phyloP scores from a whole-genome alignment of 2,113 vertebrate species.

The Chaenogobius annularis region DNA sequence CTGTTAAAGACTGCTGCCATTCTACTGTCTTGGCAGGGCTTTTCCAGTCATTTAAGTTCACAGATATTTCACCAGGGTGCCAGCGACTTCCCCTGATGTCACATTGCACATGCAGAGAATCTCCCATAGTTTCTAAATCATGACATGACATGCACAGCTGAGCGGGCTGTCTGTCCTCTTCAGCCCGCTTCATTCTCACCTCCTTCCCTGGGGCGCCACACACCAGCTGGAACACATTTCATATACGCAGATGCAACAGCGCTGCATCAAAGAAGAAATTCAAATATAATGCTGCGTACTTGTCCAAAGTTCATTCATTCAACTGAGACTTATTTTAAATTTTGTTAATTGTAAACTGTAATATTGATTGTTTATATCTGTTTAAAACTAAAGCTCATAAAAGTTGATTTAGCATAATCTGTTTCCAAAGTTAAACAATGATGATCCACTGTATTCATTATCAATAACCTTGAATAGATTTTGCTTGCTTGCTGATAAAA shows the following conservation, averaged over 20 bases:
- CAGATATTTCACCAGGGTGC: constrained; percentile 19
- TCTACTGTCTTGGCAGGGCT: constrained; percentile 31
- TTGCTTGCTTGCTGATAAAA: too few relatives aligned
- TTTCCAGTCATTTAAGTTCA: constrained; percentile 34
- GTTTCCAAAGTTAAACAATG: too few relatives aligned
- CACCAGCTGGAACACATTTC: constrained; percentile 68
- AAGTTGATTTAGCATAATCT: too few relatives aligned
- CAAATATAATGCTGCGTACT: constrained; percentile 23
- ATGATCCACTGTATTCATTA: too few relatives aligned
- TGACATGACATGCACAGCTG: constrained; percentile 45
- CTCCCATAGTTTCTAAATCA: constrained; percentile 40
- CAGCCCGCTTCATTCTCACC: constrained; percentile 64
- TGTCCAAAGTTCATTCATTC: not conserved
- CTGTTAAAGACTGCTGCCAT: constrained; percentile 21
- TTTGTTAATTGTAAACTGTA: too few relatives aligned
- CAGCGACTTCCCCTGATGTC: constrained; percentile 19
- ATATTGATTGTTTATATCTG: too few relatives aligned
- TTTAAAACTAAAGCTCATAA: too few relatives aligned
- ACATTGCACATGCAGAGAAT: constrained; percentile 29
- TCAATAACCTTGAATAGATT: too few relatives aligned
- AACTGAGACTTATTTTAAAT: too few relatives aligned
- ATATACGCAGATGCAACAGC: constrained; percentile 56
- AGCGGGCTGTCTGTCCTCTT: constrained; percentile 22
- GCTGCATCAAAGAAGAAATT: constrained; percentile 45
- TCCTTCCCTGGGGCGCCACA: constrained; percentile 49